Evolutionary conservation across 1,140 invertebrate genomes (phyloP), one percentile per base, ranked within the genome.

Genomic region (Thereuonema tuberculata): DNA sequence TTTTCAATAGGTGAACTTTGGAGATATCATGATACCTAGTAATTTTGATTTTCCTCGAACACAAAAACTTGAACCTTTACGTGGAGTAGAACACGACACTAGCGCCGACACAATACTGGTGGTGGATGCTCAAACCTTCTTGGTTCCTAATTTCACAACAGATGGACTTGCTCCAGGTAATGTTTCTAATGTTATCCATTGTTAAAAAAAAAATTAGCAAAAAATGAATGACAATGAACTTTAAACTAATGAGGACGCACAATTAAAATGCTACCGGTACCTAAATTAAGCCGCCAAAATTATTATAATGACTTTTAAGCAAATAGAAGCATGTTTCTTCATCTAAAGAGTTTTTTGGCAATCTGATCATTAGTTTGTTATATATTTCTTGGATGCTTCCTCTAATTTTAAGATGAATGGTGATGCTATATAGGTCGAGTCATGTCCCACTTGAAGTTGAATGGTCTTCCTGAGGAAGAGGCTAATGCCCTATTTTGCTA

Each of bases 91-190:
- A 21, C 90, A 93, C 67, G 82, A 78, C 20, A 85, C 93, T 1
- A 82, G 82, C 24, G 93, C 89, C 0, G 89, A 90, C 62, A 83
- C 84, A 49, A 82, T 93, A 63, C 86, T 91, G 2, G 80, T 91
- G 49, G 87, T 93, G 3, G 90, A 93, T 72, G 87, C 89, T 1
- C 90, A 93, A 74, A 93, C 90, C 9, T 78, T 93, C 50, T 77
- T 93, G 58, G 80, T 93, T 56, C 87, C 88, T 1, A 84, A 85
- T 70, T 89, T 93, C 67, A 87, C 83, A 26, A 92, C 92, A 67
- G 89, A 93, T 66, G 89, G 89, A 55, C 84, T 87, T 72, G 89
- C 89, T 56, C 89, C 89, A 73, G 88, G 89, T 90, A 70, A 76
- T 75, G 71, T 3, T 17, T 24, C 27, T 58, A 21, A 52, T 15